A percentile compares a stretch with the other conserved stretches of the same genome.
These are phyloP conservation scores for Acrocephalus scirpaceus DNA, from an alignment of 2,797 vertebrate genomes.

Conservation along the genomic window DNA sequence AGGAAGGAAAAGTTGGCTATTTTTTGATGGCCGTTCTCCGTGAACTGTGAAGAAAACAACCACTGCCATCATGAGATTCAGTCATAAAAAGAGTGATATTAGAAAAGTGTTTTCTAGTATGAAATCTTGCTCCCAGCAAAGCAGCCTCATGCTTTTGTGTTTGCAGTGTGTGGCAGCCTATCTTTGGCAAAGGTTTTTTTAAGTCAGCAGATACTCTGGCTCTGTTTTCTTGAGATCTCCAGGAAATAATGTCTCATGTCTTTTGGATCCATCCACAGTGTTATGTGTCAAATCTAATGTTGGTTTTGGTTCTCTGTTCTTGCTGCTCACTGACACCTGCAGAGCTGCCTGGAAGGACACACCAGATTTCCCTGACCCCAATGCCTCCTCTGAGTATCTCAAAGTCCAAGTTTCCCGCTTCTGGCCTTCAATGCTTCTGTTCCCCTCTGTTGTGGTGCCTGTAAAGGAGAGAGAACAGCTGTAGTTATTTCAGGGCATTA, in stretches of 20 bases:
- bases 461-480: neutral
- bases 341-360: neutral
- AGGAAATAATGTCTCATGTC: neutral
- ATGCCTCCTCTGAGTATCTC: neutral
- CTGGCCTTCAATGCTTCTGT: neutral
- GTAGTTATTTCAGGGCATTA: neutral
- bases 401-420: neutral
- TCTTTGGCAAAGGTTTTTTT: neutral
- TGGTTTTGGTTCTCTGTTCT: neutral
- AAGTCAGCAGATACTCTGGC: neutral
- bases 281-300: rapidly evolving
- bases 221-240: neutral
- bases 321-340: neutral
- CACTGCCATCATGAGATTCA: neutral
- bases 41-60: slow-evolving; percentile 46
- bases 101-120: neutral
- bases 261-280: neutral
- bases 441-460: neutral
- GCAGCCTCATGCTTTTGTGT: neutral
- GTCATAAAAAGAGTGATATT: neutral
- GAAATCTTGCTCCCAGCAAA: neutral
- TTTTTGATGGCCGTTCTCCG: slow-evolving; percentile 10
- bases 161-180: neutral
- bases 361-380: neutral
- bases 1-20: slow-evolving; percentile 1